Percentiles rank a stretch among this genome's conserved stretches.
Evolutionary conservation across 2,888 invertebrate species (phyloP).

Genomic region (Trichogramma dendrolimi): DNA sequence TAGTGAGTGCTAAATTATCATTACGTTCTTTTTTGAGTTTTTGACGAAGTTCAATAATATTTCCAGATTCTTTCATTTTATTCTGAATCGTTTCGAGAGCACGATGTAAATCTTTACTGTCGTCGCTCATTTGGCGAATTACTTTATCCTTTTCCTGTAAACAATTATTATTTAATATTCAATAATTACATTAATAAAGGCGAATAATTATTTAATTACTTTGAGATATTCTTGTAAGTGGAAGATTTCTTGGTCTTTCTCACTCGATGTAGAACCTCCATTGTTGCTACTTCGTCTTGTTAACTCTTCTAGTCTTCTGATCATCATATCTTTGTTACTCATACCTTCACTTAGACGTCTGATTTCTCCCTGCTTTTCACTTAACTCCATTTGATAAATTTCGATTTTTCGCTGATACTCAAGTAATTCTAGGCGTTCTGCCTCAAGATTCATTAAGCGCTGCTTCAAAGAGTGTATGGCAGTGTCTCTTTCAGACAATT

Average conservation of each 20-base stretch:
- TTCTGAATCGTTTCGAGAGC: slow-evolving; percentile 55
- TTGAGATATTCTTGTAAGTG: slow-evolving; percentile 58
- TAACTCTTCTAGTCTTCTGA: slow-evolving; percentile 44
- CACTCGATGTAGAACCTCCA: slow-evolving; percentile 37
- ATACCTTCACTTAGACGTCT: slow-evolving; percentile 42
- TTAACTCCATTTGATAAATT: slow-evolving; percentile 35
- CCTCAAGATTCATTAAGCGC: slow-evolving; percentile 43
- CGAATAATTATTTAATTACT: slow-evolving; percentile 4
- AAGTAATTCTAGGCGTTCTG: slow-evolving; percentile 43
- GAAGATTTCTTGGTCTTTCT: slow-evolving; percentile 56
- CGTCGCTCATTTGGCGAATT: slow-evolving; percentile 59
- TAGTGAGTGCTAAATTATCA: slow-evolving; percentile 48
- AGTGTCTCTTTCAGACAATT: slow-evolving; percentile 40
- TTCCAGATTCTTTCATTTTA: slow-evolving; percentile 57
- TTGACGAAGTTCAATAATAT: slow-evolving; percentile 59
- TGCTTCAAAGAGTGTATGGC: slow-evolving; percentile 41
- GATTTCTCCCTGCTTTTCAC: slow-evolving; percentile 38
- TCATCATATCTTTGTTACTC: slow-evolving; percentile 43
- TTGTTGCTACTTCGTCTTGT: slow-evolving; percentile 40
- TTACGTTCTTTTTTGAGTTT: slow-evolving; percentile 58
- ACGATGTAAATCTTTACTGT: slow-evolving; percentile 57
- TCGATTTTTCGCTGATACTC: slow-evolving; percentile 55
- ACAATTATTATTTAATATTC: no score
- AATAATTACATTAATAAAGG: neutral
- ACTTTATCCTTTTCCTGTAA: slow-evolving; percentile 57